Evolutionary conservation across 2,888 invertebrate species (phyloP).

Genomic region (Sinohyriopsis cumingii): DNA sequence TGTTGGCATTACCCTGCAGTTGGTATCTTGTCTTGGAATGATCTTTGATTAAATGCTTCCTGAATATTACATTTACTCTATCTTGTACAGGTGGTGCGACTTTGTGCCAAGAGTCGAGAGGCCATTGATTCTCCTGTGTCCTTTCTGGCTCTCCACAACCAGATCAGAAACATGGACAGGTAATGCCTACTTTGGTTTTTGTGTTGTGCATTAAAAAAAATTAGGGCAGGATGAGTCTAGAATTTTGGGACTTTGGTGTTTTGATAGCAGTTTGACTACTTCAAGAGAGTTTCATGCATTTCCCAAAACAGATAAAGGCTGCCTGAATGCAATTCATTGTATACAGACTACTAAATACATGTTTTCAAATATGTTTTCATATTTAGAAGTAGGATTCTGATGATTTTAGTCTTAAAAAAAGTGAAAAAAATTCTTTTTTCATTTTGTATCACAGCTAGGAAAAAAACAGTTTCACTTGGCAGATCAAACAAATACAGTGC

Average conservation of each 20-base stretch:
- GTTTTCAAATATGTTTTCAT: too few species aligned
- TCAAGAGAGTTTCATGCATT: too few species aligned
- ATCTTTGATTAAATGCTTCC: background rate
- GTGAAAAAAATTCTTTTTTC: too few species aligned
- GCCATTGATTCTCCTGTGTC: slow-evolving; percentile 98
- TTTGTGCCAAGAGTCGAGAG: slow-evolving; percentile 98
- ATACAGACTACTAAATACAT: too few species aligned
- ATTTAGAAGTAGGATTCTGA: too few species aligned
- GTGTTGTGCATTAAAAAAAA: background rate
- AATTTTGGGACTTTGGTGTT: background rate
- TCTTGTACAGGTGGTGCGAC: slow-evolving; percentile 78
- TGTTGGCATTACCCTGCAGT: background rate
- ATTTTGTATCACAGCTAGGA: too few species aligned
- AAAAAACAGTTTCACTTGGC: too few species aligned
- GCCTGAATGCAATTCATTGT: too few species aligned
- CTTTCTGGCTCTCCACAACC: slow-evolving; percentile 96
- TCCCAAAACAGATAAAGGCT: too few species aligned
- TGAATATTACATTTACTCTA: background rate
- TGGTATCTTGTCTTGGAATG: too few species aligned
- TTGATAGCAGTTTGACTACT: background rate
- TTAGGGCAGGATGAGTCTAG: background rate
- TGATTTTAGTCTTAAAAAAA: too few species aligned
- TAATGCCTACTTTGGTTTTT: slow-evolving; percentile 54
- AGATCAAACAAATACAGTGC: too few species aligned
- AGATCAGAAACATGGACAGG: slow-evolving; percentile 94